Base-by-base conservation (phyloP, 1,140 invertebrate species). In the Micrasema minimum region DNA sequence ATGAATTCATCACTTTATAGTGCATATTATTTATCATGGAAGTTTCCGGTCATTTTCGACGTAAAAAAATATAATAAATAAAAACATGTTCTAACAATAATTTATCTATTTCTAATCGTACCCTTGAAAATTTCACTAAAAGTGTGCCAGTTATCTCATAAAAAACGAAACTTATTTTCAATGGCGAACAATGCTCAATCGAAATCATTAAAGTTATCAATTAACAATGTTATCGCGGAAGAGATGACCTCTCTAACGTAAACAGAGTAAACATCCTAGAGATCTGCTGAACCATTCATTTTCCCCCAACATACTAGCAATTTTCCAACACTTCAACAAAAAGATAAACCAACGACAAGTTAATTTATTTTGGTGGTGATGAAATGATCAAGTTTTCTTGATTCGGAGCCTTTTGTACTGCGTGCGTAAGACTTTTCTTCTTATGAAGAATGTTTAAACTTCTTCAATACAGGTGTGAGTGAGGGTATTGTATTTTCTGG, bases 211-310 rank as follows among this genome's bases (percentile, higher is more conserved):
- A 18, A 22, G n/a, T 12, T 22, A 51, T 51, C 50, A 51, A 51
- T 51, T 51, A 51, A 51, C 50, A 51, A 51, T 22, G 50, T 23
- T 51, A 51, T 51, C 50, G 2, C 22, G 12, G 18, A n/a, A 12
- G 11, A 51, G 50, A 51, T 51, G 50, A 51, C 50, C 50, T 51
- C 50, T 22, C 18, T 22, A 23, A 51, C 18, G 50, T 51, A 51
- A 51, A 22, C 50, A 22, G 50, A 10, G 18, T 51, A 51, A 51
- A 51, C 50, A 51, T 51, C 50, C 50, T 51, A 51, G 26, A 51
- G 18, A 51, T 23, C 12, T 51, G 26, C 50, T 23, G 5, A 51
- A 12, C 50, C 20, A 51, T 12, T 18, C n/a, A 51, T 51, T 12
- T 23, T 22, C 50, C 20, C 26, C 26, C 50, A 26, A 51, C 12